A percentile compares a stretch with the other conserved stretches of the same genome.
These are phyloP conservation scores for Corythoichthys haematopterus DNA, from an alignment of 2,113 vertebrate genomes.

Conservation along the genomic window DNA sequence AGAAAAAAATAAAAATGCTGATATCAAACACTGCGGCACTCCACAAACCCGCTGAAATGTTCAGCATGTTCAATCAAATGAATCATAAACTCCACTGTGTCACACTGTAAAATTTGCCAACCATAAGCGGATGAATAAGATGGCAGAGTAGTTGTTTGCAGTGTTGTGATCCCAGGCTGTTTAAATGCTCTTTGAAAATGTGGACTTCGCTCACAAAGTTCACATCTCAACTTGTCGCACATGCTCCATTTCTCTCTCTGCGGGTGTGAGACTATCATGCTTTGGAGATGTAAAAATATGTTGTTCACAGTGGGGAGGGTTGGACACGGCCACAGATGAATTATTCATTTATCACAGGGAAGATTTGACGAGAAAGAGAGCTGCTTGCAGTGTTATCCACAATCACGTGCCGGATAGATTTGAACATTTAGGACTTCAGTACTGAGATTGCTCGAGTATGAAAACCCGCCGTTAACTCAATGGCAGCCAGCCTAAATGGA, in stretches of 20 bases:
- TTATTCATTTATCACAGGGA: conserved; percentile 38
- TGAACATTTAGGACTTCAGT: background rate
- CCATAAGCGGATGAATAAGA: background rate
- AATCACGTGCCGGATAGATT: conserved; percentile 15
- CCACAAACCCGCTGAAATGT: background rate
- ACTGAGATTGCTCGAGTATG: background rate
- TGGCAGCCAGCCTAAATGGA: no score
- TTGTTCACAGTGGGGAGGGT: background rate
- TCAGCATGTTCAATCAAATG: background rate
- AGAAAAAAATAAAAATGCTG: background rate
- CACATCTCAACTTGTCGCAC: conserved; percentile 21
- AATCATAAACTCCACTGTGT: background rate
- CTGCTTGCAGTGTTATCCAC: conserved; percentile 17
- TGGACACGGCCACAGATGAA: conserved; percentile 22
- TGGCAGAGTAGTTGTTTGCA: background rate
- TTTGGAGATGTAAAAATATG: conserved; percentile 29
- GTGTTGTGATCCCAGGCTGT: background rate
- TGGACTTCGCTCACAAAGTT: conserved; percentile 18
- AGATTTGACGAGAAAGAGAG: conserved; percentile 23
- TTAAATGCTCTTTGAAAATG: conserved; percentile 12
- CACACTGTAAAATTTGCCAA: background rate
- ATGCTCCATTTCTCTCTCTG: conserved; percentile 47
- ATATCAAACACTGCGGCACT: background rate
- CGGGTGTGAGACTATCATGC: conserved; percentile 26
- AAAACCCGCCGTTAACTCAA: background rate